Base-by-base conservation (phyloP, 2,888 invertebrate species). In the Crematogaster levior region DNA sequence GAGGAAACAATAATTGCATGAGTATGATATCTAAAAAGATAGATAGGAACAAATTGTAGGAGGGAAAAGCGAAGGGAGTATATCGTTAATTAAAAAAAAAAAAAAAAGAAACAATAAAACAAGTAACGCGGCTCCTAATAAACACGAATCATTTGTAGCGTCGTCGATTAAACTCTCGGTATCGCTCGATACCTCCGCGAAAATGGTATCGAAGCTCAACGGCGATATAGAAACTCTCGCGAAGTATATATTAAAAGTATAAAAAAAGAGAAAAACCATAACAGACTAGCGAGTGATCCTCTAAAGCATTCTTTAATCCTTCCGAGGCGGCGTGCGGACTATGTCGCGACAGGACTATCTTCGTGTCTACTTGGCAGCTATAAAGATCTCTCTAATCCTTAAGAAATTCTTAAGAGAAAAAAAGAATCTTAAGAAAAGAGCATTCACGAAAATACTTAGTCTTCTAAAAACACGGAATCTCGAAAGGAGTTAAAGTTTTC, bases 251-350 rank as follows among this genome's bases (percentile, higher is more conserved):
- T 81, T 88, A 85, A 85, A 88, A 85, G 58, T 88, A 85, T 88
- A 84, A 88, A 89, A 79, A 81, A 43, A 30, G 21, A n/a, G 10
- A 10, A 48, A 86, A 82, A 80, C 79, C 81, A 61, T 83, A 68
- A 88, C 68, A 75, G 89, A 90, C 89, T 90, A 90, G 89, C 30
- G 68, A 83, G 63, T 82, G 85, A n/a, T 86, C 85, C 88, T 84
- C 81, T 60, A 86, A 63, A 3, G 21, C 10, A 24, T 53, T 40
- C 66, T 75, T 80, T 68, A 77, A 77, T 40, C 40, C 68, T 77
- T 77, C 24, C 66, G 68, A 77, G 56, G 56, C 6, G n/a, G 1
- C 34, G 9, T 51, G 65, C 21, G n/a, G n/a, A 46, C 12, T 48
- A 18, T 34, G 18, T 48, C 18, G 18, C 34, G 18, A 48, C 18